These are phyloP conservation scores for Oreochromis aureus DNA, from an alignment of 2,113 vertebrate species.

Conservation along the genomic window DNA sequence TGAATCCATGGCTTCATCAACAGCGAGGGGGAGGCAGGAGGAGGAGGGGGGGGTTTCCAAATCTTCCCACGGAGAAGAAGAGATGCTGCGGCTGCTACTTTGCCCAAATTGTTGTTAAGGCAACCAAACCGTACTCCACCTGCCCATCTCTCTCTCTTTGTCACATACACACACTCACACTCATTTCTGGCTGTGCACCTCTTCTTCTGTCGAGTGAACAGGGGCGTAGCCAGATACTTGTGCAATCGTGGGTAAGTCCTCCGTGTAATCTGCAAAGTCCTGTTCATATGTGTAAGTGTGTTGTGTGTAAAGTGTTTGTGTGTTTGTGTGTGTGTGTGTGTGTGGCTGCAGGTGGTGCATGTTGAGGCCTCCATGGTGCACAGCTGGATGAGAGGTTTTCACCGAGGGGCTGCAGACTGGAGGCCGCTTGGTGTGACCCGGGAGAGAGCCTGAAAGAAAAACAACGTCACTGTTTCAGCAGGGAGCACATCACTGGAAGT, in stretches of 20 bases:
- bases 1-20: slow-evolving; percentile 43
- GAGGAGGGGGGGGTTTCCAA: neutral
- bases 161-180: neutral
- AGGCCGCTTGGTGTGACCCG: slow-evolving; percentile 91
- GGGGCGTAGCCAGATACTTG: slow-evolving; percentile 23
- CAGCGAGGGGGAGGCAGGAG: neutral
- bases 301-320: neutral
- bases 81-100: slow-evolving; percentile 30
- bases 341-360: slow-evolving; percentile 74
- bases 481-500: neutral
- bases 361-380: slow-evolving; percentile 78
- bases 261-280: slow-evolving; percentile 9
- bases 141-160: neutral
- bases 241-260: slow-evolving; percentile 54
- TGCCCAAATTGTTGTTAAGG: slow-evolving; percentile 31
- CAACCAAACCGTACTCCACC: slow-evolving; percentile 37
- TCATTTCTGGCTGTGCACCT: slow-evolving; percentile 1
- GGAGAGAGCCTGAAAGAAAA: slow-evolving; percentile 81
- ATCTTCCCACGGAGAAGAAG: neutral
- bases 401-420: slow-evolving; percentile 93
- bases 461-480: neutral
- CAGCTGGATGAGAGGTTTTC: slow-evolving; percentile 65
- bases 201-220: neutral
- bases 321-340: neutral
- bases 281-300: neutral